Conservation (phyloP, 92 coral and sea anemone species). For the Desmophyllum pertusum region DNA sequence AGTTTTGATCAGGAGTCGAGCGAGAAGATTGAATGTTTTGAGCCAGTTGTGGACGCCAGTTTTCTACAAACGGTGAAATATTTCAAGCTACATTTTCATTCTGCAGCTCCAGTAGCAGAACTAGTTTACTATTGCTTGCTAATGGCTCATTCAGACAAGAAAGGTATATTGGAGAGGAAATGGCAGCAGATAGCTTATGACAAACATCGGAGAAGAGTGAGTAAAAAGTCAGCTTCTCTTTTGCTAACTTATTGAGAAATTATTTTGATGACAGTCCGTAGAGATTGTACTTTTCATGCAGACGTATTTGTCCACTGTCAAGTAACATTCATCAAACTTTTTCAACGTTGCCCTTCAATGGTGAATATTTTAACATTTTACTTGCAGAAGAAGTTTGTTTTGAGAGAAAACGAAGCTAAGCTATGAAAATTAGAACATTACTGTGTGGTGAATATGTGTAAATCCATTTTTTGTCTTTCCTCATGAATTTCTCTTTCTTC, state of each 20-base stretch:
- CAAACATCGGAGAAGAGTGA: slow-evolving; percentile 69
- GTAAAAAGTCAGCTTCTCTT: background rate
- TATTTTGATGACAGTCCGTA: background rate
- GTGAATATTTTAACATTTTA: background rate
- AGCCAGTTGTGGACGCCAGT: background rate
- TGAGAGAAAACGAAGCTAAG: background rate
- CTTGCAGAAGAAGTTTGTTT: background rate
- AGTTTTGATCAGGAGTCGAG: background rate
- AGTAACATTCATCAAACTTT: background rate
- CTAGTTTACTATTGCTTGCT: background rate
- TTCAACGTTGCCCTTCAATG: background rate
- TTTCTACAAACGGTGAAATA: background rate
- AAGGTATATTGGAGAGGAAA: slow-evolving; percentile 49
- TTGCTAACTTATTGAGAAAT: background rate
- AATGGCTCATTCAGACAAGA: slow-evolving; percentile 37
- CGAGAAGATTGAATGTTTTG: no score
- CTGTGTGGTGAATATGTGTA: background rate
- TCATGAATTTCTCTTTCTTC: background rate
- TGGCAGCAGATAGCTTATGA: slow-evolving; percentile 69
- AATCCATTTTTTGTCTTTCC: background rate
- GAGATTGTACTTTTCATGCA: background rate
- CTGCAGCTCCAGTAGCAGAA: background rate
- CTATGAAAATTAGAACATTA: background rate
- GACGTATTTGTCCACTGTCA: background rate
- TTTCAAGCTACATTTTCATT: background rate